These are phyloP conservation scores for Phoenoteleia sp. DNA, from an alignment of 2,888 invertebrate species.

Conservation along the genomic window DNA sequence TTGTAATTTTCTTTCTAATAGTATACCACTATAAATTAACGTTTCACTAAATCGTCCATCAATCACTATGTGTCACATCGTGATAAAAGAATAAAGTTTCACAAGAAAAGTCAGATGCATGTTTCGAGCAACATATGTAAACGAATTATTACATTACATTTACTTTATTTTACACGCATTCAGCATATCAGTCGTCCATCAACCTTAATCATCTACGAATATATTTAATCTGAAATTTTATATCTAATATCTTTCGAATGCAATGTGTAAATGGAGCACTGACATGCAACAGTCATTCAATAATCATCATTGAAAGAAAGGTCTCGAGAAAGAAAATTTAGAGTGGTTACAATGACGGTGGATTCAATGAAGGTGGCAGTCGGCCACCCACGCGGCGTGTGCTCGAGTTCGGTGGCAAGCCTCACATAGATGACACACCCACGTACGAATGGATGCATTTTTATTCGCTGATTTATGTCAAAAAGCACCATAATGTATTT, in stretches of 20 bases:
- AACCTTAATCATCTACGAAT: constrained; percentile 20
- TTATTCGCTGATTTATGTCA: constrained; percentile 20
- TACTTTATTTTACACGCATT: too few relatives aligned
- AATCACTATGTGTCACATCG: constrained; percentile 1
- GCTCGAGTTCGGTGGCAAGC: constrained; percentile 81
- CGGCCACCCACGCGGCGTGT: constrained; percentile 84
- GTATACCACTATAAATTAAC: constrained; percentile 1
- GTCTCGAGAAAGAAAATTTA: constrained; percentile 51
- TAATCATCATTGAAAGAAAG: constrained; percentile 57
- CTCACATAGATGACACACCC: constrained; percentile 50
- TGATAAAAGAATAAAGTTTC: constrained; percentile 1
- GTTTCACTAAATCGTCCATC: constrained; percentile 14
- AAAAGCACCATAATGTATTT: neutral
- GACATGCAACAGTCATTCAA: constrained; percentile 42
- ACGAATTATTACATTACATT: neutral
- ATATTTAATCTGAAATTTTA: constrained; percentile 1
- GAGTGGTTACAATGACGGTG: constrained; percentile 50
- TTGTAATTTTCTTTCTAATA: neutral
- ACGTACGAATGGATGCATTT: constrained; percentile 26
- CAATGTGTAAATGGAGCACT: constrained; percentile 25
- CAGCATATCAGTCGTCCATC: neutral
- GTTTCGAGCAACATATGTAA: neutral
- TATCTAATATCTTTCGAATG: constrained; percentile 19
- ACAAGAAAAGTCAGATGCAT: neutral
- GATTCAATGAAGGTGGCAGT: constrained; percentile 69